Evolutionary conservation across 2,797 vertebrate genomes (phyloP), one percentile per base, ranked within the genome.

Genomic region (Pangasius mekongensis): DNA sequence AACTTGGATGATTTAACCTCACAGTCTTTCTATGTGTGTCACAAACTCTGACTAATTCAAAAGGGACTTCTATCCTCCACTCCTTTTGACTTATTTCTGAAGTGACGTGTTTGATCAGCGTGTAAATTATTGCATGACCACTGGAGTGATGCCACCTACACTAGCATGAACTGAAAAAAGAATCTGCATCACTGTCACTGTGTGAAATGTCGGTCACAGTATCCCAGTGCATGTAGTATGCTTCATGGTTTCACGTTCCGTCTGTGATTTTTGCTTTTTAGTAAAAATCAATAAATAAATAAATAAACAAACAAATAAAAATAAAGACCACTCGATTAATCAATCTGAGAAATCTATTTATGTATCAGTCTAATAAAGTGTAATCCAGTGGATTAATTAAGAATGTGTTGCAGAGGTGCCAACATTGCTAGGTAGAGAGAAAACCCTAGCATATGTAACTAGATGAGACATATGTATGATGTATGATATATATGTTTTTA

Each of bases 1-100:
- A 97, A 97, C 90, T 85, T 78, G 60, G 56, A 76, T 89, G 87
- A 10, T 73, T 80, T 92, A 88, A 91, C 91, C 24, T 83, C 81
- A 82, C 80, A 64, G 58, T 47, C 6, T 64, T 58, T n/a, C 58
- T 27, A n/a, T 2, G 33, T 83, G 39, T 3, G 71, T 89, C 92
- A 89, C 91, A 82, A 60, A 86, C 58, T 83, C 58, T 27, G 33
- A 60, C 36, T 82, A 83, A 83, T 83, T 83, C 16, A n/a, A 39
- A 60, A 27, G 22, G 56, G 33, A 16, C 8, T 80, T 24, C 9
- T 58, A 0, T 80, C 77, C 30, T 36, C 5, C 56, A 27, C 33
- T 83, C 39, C 24, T 43, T 62, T 16, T 47, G 24, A 18, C 81
- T 64, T 47, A 16, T 62, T 47, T 83, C 24, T 64, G 13, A 62